Percentiles rank a stretch among this genome's conserved stretches.
Evolutionary conservation across 2,113 vertebrate species (phyloP).

Genomic region (Microtus pennsylvanicus): DNA sequence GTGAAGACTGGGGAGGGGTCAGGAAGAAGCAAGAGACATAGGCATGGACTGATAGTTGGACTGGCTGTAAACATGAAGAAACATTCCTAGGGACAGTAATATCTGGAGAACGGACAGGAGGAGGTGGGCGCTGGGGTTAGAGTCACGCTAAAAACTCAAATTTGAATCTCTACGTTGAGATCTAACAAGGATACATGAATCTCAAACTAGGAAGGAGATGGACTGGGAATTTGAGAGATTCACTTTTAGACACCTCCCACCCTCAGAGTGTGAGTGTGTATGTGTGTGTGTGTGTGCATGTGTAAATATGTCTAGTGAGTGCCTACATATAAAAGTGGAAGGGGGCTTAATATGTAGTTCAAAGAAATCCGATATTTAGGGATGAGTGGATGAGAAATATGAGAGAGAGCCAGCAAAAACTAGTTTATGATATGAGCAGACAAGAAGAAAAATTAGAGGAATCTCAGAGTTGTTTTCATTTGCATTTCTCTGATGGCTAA

Average conservation of each 20-base stretch:
- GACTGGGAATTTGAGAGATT: not conserved
- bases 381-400: not conserved
- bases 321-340: not conserved
- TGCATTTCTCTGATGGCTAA: too few relatives aligned
- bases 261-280: too few relatives aligned
- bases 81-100: not conserved
- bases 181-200: not conserved
- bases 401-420: not conserved
- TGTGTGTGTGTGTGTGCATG: not conserved
- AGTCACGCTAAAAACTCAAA: not conserved
- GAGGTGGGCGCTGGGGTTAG: not conserved
- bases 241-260: not conserved
- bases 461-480: too few relatives aligned
- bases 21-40: not conserved
- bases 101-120: not conserved
- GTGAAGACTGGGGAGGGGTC: not conserved
- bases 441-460: not conserved
- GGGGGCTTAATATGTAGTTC: not conserved
- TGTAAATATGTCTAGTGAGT: not conserved
- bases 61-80: not conserved
- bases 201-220: not conserved
- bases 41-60: too few relatives aligned
- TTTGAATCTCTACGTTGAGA: not conserved
- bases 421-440: not conserved
- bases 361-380: not conserved